Conservation (phyloP, 1,140 invertebrate genomes). For the Drosophila cardini region DNA sequence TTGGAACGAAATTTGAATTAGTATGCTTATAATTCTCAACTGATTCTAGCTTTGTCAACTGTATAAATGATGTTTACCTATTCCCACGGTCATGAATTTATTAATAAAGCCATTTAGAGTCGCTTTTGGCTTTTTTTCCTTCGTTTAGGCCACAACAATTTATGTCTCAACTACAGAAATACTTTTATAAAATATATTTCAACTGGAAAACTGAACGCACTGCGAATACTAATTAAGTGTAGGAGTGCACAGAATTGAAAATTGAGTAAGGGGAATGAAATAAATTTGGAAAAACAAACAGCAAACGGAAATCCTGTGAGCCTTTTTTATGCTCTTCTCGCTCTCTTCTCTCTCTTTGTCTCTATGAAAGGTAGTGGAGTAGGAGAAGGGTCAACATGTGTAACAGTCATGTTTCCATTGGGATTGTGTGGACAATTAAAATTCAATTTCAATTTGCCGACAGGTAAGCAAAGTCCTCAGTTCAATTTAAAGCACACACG, state of each 20-base stretch:
- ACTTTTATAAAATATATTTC: slow-evolving; percentile 56
- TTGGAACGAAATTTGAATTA: slow-evolving; percentile 16
- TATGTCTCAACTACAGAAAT: slow-evolving; percentile 28
- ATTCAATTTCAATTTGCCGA: slow-evolving; percentile 69
- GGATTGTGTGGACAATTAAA: slow-evolving; percentile 64
- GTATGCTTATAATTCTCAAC: slow-evolving; percentile 30
- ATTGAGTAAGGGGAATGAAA: slow-evolving; percentile 43
- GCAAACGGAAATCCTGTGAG: slow-evolving; percentile 77
- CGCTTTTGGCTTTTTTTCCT: slow-evolving; percentile 3
- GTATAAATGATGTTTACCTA: not conserved
- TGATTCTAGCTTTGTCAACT: slow-evolving; percentile 12
- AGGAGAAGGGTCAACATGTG: slow-evolving; percentile 59
- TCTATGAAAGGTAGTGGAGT: not conserved
- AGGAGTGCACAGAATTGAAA: slow-evolving; percentile 16
- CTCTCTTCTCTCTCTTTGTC: too few species aligned
- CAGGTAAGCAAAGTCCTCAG: slow-evolving; percentile 42
- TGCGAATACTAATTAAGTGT: slow-evolving; percentile 67
- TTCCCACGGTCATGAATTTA: slow-evolving; percentile 57
- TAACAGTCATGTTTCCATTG: slow-evolving; percentile 46
- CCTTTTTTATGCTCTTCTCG: slow-evolving; percentile 33
- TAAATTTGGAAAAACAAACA: slow-evolving; percentile 54
- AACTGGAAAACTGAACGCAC: slow-evolving; percentile 44
- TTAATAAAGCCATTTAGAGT: slow-evolving; percentile 59
- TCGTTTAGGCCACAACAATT: slow-evolving; percentile 7
- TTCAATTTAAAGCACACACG: not conserved